Percentiles rank a stretch among this genome's conserved stretches.
phyloP scores from a whole-genome alignment of 2,888 invertebrate genomes.

The Suillia variegata region DNA sequence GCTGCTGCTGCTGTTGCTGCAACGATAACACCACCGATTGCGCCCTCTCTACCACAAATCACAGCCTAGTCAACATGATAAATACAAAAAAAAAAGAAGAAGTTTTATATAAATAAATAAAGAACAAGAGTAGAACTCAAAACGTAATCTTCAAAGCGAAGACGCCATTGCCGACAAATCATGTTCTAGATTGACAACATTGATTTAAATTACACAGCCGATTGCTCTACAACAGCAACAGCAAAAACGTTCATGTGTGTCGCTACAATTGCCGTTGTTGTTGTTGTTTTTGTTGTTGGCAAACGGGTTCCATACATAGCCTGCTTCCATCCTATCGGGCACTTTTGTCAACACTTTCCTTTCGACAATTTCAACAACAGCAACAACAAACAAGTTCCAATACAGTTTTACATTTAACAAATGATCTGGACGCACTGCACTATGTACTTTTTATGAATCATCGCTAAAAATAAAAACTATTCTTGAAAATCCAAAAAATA shows the following conservation, averaged over 20 bases:
- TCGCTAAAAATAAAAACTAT: too few species aligned
- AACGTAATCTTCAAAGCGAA: conserved; percentile 42
- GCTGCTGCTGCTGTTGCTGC: conserved; percentile 4
- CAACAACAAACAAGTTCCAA: conserved; percentile 43
- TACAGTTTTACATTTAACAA: conserved; percentile 36
- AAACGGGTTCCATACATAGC: conserved; percentile 20
- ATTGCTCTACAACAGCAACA: conserved; percentile 41
- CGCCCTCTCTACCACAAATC: not conserved
- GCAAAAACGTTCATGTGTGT: conserved; percentile 19
- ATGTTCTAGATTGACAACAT: conserved; percentile 57
- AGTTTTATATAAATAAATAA: conserved; percentile 27
- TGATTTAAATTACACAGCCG: conserved; percentile 56
- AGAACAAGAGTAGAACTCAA: conserved; percentile 22
- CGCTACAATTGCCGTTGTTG: conserved; percentile 23
- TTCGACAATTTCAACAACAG: conserved; percentile 22
- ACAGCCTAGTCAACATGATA: conserved; percentile 7
- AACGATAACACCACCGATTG: not conserved
- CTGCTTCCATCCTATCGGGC: conserved; percentile 44
- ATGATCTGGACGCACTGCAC: conserved; percentile 45
- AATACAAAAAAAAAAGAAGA: too few species aligned
- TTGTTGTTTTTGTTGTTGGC: too few species aligned
- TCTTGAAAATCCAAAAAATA: too few species aligned
- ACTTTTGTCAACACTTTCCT: conserved; percentile 53
- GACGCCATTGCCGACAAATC: conserved; percentile 52
- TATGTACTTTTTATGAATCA: too few species aligned